Evolutionary conservation across 1,140 invertebrate species (phyloP), one percentile per base, ranked within the genome.

Genomic region (Drosophila pseudoobscura): DNA sequence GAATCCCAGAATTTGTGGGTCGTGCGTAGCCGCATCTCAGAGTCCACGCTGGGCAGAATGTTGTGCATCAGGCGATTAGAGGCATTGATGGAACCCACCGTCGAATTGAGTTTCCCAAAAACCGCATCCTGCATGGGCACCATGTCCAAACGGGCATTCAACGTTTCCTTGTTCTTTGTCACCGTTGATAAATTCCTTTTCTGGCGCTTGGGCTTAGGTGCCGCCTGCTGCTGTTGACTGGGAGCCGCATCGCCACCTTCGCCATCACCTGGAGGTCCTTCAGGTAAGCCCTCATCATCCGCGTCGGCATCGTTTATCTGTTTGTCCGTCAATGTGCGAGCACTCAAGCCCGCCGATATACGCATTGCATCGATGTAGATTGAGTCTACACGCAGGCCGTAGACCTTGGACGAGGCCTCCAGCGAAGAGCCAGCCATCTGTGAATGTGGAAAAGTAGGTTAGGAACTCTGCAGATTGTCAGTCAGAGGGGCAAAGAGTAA

Each of bases 341-440:
- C 83, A 73, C 69, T 90, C 3, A 94, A 90, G 7, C 94, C 94
- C 13, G 93, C 93, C 2, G 94, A 92, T 89, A 96, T 94, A 78
- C 95, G 95, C 49, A 95, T 92, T 6, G 95, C 93, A 55, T 96
- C 94, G 20, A 92, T 91, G 78, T 96, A 94, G 7, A 96, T 93
- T 53, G 93, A 93, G 89, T 96, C 95, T 1, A 96, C 95, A 17
- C 95, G 92, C 68, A 93, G 93, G 9, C 94, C 94, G 90, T 96
- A 96, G 45, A 96, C 96, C 88, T 96, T 96, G 11, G 95, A 93
- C 65, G 95, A 95, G 2, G 95, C 95, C 91, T 96, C 95, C 22
- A 96, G 76, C 5, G 95, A 94, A 29, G 94, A 94, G 58, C 95
- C 94, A 22, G 95, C 95, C 45, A 91, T 89, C 89, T 90, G n/a